Conservation (phyloP, 1,140 invertebrate species). For the Rhyzopertha dominica region DNA sequence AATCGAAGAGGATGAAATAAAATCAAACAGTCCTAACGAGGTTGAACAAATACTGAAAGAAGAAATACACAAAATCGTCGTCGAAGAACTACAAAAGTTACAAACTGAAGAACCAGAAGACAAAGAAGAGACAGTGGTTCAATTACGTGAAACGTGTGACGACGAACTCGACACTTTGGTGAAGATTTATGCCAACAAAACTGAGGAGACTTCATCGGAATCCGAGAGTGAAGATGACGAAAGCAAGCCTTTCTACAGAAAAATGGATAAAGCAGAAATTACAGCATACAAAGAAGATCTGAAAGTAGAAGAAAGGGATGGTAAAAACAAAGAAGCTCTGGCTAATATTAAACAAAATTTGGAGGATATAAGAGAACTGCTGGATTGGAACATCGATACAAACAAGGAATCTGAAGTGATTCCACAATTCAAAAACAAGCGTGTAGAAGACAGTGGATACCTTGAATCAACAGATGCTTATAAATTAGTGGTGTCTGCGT, state of each 20-base stretch:
- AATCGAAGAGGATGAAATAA: constrained; percentile 1
- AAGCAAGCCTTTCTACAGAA: constrained; percentile 8
- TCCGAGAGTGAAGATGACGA: constrained; percentile 4
- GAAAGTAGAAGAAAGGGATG: neutral
- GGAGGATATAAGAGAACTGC: constrained; percentile 11
- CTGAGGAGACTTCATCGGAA: neutral
- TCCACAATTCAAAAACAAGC: too few relatives aligned
- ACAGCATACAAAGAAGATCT: neutral
- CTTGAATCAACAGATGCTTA: too few relatives aligned
- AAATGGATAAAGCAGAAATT: constrained; percentile 8
- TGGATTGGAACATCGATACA: constrained; percentile 12
- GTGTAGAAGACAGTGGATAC: too few relatives aligned
- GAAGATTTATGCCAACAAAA: neutral
- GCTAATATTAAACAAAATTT: constrained; percentile 3
- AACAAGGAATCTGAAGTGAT: constrained; percentile 8
- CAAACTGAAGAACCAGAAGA: neutral
- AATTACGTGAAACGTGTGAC: neutral
- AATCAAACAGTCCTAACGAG: neutral
- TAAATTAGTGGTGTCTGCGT: too few relatives aligned
- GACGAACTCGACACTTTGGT: constrained; percentile 7
- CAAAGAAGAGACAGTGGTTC: neutral
- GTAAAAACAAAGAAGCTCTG: neutral
- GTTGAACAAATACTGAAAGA: constrained; percentile 10
- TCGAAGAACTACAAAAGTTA: too few relatives aligned
- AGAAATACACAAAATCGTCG: constrained; percentile 19